Evolutionary conservation across 2,113 vertebrate species (phyloP), one percentile per base, ranked within the genome.

Genomic region (Gasterosteus nipponicus): DNA sequence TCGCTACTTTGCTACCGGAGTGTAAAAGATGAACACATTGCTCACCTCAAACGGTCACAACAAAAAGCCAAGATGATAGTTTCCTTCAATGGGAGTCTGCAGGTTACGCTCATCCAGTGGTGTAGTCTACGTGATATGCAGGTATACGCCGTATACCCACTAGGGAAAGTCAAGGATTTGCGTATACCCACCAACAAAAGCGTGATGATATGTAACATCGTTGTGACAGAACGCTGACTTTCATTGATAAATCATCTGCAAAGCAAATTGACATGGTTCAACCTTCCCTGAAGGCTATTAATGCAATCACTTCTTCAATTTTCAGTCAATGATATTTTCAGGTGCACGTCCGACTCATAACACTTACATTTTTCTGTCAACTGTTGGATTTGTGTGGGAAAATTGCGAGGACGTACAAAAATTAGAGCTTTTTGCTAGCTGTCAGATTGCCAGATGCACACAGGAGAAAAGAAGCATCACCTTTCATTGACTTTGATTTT

Each of bases 401-500:
- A 88, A 83, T 88, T 70, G 70, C 79, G 31, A 73, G 75, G 69
- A 33, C 46, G 22, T 14, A 7, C 8, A 29, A 35, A 69, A 87
- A 78, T 82, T 61, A 83, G 26, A 69, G 73, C 26, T 65, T 69
- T 81, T 77, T 69, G 73, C 61, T 73, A 42, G 53, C 78, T 74
- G 85, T 86, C 77, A 84, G 61, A 72, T 69, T 66, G 78, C 78
- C 71, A 78, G 64, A 74, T 11, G 33, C 66, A 75, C 65, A 46
- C 31, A 10, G 57, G 47, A 86, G 74, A 79, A 83, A 84, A 67
- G 72, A 62, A 73, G 47, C 84, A 49, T 61, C 57, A 29, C 69
- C 65, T 74, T 64, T 80, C 75, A 53, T 68, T 77, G 62, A 64
- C 12, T 86, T 86, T 81, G 77, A 80, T 84, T 56, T 22, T 49